Base-by-base conservation (phyloP, 2,113 vertebrate genomes). In the Anhinga rufa region DNA sequence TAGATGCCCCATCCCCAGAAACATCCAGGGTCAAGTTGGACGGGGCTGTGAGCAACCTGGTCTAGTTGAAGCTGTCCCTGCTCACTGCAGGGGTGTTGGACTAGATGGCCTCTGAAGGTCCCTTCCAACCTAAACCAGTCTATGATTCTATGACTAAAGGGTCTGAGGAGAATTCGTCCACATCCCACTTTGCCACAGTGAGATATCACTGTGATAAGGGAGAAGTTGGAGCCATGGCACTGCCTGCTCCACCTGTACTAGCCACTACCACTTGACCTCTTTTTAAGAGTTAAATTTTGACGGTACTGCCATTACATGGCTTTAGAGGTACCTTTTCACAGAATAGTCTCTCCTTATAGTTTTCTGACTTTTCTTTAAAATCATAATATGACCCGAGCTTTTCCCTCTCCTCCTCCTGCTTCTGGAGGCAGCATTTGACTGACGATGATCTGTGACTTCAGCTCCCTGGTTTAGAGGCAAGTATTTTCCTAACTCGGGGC, bases 101-200 rank as follows among this genome's bases (percentile, higher is more conserved):
- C 38, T 40, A 40, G 38, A 40, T 40, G 38, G 10, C 38, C 38
- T 40, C 38, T 40, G 10, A 40, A 40, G 38, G 38, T 40, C 38
- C 38, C 38, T 40, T 40, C 38, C 38, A 40, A 40, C 38, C 38
- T 10, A 40, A 40, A 40, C 38, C 38, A 40, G 9, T 40, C 38
- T 40, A 40, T 40, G 38, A 40, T 40, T 40, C 38, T 40, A 9
- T 40, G 38, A 26, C 78, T 34, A 16, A 66, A 61, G 32, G 19
- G 17, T 46, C 46, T 36, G 32, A 75, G 34, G 76, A 64, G 34
- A 40, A 38, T 22, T 70, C 2, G 2, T 38, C 36, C 49, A 8
- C 4, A 0, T 58, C 8, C 32, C 26, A 2, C 77, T 66, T 60
- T 46, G 32, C n/a, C 66, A 24, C 24, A 12, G 36, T 0, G 2